These are phyloP conservation scores for Rhinoderma darwinii DNA, from an alignment of 2,113 vertebrate species.

Conservation along the genomic window DNA sequence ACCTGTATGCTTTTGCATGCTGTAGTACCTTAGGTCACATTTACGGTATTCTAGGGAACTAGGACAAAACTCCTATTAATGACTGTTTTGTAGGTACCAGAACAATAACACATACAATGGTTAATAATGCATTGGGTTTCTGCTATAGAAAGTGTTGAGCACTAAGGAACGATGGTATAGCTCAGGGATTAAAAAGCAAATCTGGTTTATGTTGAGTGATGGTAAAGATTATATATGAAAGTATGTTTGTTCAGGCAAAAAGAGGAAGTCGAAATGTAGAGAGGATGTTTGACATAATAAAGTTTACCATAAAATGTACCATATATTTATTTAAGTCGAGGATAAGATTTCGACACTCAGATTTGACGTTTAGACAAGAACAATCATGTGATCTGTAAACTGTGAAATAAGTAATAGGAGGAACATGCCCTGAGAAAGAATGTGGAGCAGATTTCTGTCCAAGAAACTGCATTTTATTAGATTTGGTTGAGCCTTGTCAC, in stretches of 20 bases:
- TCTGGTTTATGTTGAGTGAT: neutral
- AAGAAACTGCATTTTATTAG: slow-evolving; percentile 49
- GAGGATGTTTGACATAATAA: neutral
- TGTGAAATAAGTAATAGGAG: slow-evolving; percentile 18
- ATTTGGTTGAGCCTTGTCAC: slow-evolving; percentile 13
- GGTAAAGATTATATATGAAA: neutral
- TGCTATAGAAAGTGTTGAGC: neutral
- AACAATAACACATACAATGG: neutral
- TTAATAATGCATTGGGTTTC: neutral
- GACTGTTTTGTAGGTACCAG: neutral
- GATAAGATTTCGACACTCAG: slow-evolving; percentile 34
- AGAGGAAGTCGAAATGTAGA: neutral
- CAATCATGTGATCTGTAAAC: slow-evolving; percentile 51
- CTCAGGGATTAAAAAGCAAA: neutral
- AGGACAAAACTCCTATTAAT: too few relatives aligned
- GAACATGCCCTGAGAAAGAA: slow-evolving; percentile 56
- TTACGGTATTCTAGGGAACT: too few relatives aligned
- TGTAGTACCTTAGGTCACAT: too few relatives aligned
- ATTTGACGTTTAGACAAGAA: slow-evolving; percentile 47
- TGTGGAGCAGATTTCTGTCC: slow-evolving; percentile 38
- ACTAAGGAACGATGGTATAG: neutral
- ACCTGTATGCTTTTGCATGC: too few relatives aligned
- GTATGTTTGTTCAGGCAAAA: slow-evolving; percentile 16
- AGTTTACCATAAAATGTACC: slow-evolving; percentile 14
- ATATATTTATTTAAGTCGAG: slow-evolving; percentile 5